A percentile compares a stretch with the other conserved stretches of the same genome.
These are phyloP conservation scores for Palythoa caribaeorum DNA, from an alignment of 92 coral and sea anemone genomes.

Conservation along the genomic window DNA sequence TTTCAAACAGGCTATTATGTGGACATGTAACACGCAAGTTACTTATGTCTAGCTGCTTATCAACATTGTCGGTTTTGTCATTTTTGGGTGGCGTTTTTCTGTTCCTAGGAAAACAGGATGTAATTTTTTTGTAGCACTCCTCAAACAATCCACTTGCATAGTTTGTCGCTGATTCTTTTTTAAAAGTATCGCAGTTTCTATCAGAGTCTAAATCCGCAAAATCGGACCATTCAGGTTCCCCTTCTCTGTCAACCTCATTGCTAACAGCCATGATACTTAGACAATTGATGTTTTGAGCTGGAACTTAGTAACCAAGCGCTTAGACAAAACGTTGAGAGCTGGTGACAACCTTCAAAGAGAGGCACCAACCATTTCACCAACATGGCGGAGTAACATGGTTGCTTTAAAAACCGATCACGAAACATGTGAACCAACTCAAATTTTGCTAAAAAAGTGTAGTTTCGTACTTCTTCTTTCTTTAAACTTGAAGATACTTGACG, in stretches of 20 bases:
- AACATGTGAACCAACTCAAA: conserved; percentile 4
- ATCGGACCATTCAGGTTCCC: conserved; percentile 44
- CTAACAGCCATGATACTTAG: conserved; percentile 23
- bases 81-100: neutral
- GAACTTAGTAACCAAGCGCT: conserved; percentile 31
- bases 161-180: conserved; percentile 14
- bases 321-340: neutral
- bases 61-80: neutral
- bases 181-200: conserved; percentile 25
- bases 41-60: neutral
- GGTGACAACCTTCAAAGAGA: conserved; percentile 34
- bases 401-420: neutral
- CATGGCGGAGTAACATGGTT: conserved; percentile 40
- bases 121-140: conserved; percentile 26
- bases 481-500: neutral
- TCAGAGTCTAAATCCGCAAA: conserved; percentile 24
- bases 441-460: neutral
- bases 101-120: conserved; percentile 16
- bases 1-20: neutral
- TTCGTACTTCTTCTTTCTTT: neutral
- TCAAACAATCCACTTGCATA: conserved; percentile 9
- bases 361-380: conserved; percentile 17
- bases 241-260: conserved; percentile 36
- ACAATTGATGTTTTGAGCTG: neutral
- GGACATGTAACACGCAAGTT: neutral